Evolutionary conservation across 2,888 invertebrate species (phyloP), one percentile per base, ranked within the genome.

Genomic region (Rhorus exstirpatorius): DNA sequence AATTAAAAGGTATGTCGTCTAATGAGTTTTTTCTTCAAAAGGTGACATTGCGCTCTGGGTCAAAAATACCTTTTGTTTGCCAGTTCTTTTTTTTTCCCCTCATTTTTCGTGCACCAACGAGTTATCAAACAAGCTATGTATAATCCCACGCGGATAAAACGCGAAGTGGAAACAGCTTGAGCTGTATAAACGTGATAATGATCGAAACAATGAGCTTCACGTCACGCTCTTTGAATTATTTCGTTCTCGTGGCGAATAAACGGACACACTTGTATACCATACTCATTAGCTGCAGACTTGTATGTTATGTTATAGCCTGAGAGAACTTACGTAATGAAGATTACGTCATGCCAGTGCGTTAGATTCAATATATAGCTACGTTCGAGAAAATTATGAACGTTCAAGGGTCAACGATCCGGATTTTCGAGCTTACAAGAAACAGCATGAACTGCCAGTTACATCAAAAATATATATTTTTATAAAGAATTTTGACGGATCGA

Each of bases 161-260:
- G 4, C 8, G 17, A 10, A 63, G 19, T 17, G 38, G 26, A 51
- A 49, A 38, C 8, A 44, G 24, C 53, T 61, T 21, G n/a, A 41
- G 41, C 41, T 17, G 10, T 7, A 24, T 63, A 61, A 35, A 74
- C 72, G 26, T 35, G 12, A 51, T n/a, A 31, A 61, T 38, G 6
- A 10, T 60, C 10, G 51, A 41, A 53, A 76, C 60, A 77, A 77
- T 51, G 49, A 76, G 24, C 35, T 60, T 12, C 17, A 17, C 53
- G 24, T 19, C 24, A 55, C 41, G 68, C 12, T 26, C 10, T 46
- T 49, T 68, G 68, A 68, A 58, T 68, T 68, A 49, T 68, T 60
- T 14, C 26, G 67, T 49, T 31, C 31, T 31, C 31, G 31, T 14
- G 53, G 26, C 8, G 31, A 65, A 74, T 63, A 63, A 17, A 63